Evolutionary conservation across 2,888 invertebrate species (phyloP), one percentile per base, ranked within the genome.

Genomic region (Chaetogeoica ovagalla): DNA sequence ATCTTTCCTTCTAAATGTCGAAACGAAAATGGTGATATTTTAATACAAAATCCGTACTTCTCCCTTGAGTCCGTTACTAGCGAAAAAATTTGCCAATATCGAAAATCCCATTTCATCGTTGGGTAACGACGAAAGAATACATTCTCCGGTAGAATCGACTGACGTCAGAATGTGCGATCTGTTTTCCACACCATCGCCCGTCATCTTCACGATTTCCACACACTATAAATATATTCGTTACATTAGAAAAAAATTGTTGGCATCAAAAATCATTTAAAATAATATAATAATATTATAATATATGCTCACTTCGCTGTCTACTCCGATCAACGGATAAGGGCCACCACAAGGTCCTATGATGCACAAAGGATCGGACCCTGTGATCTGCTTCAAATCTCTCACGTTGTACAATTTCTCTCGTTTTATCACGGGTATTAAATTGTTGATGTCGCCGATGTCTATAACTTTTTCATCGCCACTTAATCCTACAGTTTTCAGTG

Each of bases 261-360:
- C 1, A 6, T 19, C 57, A 11, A 57, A 11, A 57, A 5, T 48
- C 13, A 48, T 19, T 57, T 4, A 6, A 57, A n/a, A n/a, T 59
- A n/a, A 11, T 59, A 21, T 21, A 60, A 60, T 23, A 60, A 59
- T 23, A 23, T 11, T 60, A 23, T 23, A 2, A 23, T 23, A 17
- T 13, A 71, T 71, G 71, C 66, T 82, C 85, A 93, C 93, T 89
- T 97, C 97, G 85, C 94, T 94, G 87, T 97, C 97, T 76, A 90
- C 90, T 19, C 93, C 93, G 21, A 92, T 88, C 84, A 91, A 89
- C 5, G 93, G 92, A 90, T 91, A 92, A 57, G 97, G 97, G 6
- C 97, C 97, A 39, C 96, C 97, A 57, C 97, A 97, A 55, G 98
- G 96, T 81, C 98, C 98, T 77, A 94, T 90, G 69, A 95, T 88